Percentiles rank a stretch among this genome's conserved stretches.
Evolutionary conservation across 2,113 vertebrate species (phyloP).

Genomic region (Opisthocomus hoazin): DNA sequence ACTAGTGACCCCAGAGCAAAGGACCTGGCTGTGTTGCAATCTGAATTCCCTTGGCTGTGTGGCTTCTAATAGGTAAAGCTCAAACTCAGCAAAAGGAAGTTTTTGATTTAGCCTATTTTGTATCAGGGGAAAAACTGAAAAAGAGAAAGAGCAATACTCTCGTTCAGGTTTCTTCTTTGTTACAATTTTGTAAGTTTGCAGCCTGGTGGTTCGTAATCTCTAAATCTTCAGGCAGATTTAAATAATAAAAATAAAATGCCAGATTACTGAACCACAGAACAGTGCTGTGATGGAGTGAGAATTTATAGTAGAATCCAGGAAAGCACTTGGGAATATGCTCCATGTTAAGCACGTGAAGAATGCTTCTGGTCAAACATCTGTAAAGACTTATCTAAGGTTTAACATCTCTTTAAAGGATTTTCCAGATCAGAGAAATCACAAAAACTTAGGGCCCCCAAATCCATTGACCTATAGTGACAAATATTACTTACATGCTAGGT

Average conservation of each 20-base stretch:
- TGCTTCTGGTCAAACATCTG: background rate
- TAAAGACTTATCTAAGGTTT: background rate
- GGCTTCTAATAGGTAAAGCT: background rate
- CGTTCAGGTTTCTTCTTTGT: background rate
- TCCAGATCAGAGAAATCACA: background rate
- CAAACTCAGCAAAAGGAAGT: background rate
- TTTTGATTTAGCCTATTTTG: background rate
- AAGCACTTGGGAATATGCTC: background rate
- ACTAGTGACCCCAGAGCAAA: conserved; percentile 1
- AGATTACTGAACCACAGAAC: background rate
- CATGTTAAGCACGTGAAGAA: background rate
- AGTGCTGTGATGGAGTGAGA: background rate
- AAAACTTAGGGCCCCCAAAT: background rate
- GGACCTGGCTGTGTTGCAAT: background rate
- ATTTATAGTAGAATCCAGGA: background rate
- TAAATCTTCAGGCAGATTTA: background rate
- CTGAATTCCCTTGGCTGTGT: background rate
- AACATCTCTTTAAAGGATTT: background rate
- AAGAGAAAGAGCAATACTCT: rapidly evolving
- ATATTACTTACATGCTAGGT: background rate
- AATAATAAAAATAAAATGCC: background rate
- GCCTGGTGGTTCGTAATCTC: rapidly evolving
- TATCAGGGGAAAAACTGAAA: rapidly evolving
- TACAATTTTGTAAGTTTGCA: background rate
- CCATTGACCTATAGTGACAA: background rate